Evolutionary conservation across 2,888 invertebrate species (phyloP).

Genomic region (Proisotoma minuta): DNA sequence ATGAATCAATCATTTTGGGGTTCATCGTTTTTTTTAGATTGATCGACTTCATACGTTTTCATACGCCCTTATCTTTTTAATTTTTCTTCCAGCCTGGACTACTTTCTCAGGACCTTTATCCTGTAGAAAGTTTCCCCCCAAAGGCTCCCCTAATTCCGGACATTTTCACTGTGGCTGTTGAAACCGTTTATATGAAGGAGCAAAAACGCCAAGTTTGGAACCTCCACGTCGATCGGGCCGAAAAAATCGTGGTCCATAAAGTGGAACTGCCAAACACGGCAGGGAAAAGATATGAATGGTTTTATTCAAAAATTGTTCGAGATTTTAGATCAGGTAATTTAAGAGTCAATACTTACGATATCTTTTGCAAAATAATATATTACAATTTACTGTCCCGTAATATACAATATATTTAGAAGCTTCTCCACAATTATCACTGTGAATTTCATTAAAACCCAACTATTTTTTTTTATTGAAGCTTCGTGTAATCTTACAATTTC

Average conservation of each 20-base stretch:
- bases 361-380: background rate
- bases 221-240: slow-evolving; percentile 45
- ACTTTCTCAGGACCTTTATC: slow-evolving; percentile 43
- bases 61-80: too few relatives aligned
- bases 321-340: slow-evolving; percentile 46
- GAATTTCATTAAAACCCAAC: background rate
- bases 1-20: too few relatives aligned
- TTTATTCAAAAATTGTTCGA: slow-evolving; percentile 47
- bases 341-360: background rate
- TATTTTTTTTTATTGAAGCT: background rate
- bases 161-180: slow-evolving; percentile 46
- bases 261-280: slow-evolving; percentile 45
- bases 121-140: slow-evolving; percentile 39
- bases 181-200: slow-evolving; percentile 46
- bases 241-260: slow-evolving; percentile 47
- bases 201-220: slow-evolving; percentile 47
- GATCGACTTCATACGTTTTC: too few relatives aligned
- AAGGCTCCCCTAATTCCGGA: slow-evolving; percentile 47
- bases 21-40: too few relatives aligned
- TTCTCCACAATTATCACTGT: background rate
- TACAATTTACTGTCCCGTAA: background rate
- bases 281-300: slow-evolving; percentile 46
- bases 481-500: too few relatives aligned
- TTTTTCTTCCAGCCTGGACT: slow-evolving; percentile 46
- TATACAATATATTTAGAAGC: background rate